phyloP scores from a whole-genome alignment of 2,888 invertebrate species.

The Lydus trimaculatus region DNA sequence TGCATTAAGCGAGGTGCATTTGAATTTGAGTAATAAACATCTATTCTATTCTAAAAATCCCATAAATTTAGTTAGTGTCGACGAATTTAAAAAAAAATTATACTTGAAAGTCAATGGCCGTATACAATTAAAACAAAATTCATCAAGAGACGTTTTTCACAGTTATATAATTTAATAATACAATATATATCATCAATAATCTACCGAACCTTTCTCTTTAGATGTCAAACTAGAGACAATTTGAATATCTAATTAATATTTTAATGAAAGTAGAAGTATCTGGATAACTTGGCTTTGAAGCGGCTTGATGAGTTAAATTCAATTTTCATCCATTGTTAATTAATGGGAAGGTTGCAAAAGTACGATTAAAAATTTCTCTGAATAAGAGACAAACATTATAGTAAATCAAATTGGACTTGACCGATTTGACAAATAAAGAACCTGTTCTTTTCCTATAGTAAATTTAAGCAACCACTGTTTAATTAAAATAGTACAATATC shows the following conservation, averaged over 20 bases:
- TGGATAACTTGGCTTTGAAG: neutral
- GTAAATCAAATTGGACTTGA: neutral
- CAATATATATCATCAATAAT: neutral
- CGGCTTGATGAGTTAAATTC: neutral
- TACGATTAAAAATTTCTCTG: neutral
- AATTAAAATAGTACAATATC: too few relatives aligned
- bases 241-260: constrained; percentile 6
- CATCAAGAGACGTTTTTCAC: neutral
- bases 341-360: neutral
- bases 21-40: too few relatives aligned
- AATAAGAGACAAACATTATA: neutral
- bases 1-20: too few relatives aligned
- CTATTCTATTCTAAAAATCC: too few relatives aligned
- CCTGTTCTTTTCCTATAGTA: too few relatives aligned
- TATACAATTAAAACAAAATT: too few relatives aligned
- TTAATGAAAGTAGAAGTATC: neutral
- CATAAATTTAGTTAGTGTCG: too few relatives aligned
- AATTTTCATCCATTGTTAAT: constrained; percentile 1
- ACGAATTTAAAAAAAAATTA: too few relatives aligned
- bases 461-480: too few relatives aligned
- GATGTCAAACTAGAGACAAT: neutral
- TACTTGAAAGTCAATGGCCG: too few relatives aligned
- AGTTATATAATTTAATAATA: neutral
- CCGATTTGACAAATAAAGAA: too few relatives aligned
- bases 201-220: neutral